Conservation (phyloP, 2,888 invertebrate species). For the Halictus quadricinctus region DNA sequence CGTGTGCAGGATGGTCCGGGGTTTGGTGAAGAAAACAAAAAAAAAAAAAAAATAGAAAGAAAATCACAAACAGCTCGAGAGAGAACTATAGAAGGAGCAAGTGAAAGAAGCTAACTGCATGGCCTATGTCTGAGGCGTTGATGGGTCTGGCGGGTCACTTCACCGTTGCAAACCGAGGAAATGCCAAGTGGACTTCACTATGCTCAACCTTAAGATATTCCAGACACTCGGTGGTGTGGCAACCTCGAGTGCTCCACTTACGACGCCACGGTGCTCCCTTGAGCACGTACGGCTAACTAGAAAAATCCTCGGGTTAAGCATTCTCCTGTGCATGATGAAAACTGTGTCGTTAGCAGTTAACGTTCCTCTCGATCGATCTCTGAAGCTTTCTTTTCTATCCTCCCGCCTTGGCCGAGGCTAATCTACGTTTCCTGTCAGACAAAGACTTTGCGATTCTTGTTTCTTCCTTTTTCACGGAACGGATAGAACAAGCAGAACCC, state of each 20-base stretch:
- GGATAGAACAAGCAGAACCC: neutral
- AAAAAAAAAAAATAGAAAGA: neutral
- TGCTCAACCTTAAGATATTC: conserved; percentile 68
- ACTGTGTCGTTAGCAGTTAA: conserved; percentile 76
- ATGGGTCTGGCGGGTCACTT: conserved; percentile 80
- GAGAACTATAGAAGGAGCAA: conserved; percentile 6
- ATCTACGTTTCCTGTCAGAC: neutral
- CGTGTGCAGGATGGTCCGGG: neutral
- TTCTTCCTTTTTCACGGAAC: neutral
- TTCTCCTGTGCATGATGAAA: conserved; percentile 69
- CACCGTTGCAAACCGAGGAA: conserved; percentile 76
- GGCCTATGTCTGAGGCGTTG: conserved; percentile 71
- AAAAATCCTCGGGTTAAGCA: conserved; percentile 70
- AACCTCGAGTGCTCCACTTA: conserved; percentile 51
- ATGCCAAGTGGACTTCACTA: conserved; percentile 72
- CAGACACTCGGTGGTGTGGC: conserved; percentile 60
- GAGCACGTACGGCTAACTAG: conserved; percentile 75
- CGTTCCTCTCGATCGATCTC: conserved; percentile 39
- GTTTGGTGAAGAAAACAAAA: neutral
- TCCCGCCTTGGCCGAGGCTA: neutral
- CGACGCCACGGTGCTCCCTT: conserved; percentile 63
- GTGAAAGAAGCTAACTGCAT: conserved; percentile 38
- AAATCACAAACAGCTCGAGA: neutral
- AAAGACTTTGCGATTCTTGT: neutral
- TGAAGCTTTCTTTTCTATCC: neutral